These are phyloP conservation scores for Ridgeia piscesae DNA, from an alignment of 1,140 invertebrate species.

Conservation along the genomic window DNA sequence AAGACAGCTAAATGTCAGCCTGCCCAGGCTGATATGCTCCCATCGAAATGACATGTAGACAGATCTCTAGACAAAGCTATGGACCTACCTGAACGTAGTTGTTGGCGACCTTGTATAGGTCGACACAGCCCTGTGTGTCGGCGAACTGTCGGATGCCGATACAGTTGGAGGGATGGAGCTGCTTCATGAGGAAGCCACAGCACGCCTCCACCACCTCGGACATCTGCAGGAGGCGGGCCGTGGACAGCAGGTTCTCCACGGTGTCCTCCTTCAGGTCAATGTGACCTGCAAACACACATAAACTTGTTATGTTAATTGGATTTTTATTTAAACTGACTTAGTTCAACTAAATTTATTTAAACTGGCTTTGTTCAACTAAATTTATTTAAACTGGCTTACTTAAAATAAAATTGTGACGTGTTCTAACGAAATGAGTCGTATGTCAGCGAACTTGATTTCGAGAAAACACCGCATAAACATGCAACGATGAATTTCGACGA, in stretches of 20 bases:
- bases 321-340: too few species aligned
- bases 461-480: too few species aligned
- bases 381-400: too few species aligned
- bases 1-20: too few species aligned
- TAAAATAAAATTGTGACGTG: too few species aligned
- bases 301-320: too few species aligned
- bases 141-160: conserved; percentile 90
- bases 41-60: conserved; percentile 73
- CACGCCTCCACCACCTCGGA: conserved; percentile 84
- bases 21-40: too few species aligned
- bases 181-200: conserved; percentile 84
- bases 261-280: conserved; percentile 68
- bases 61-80: conserved; percentile 78
- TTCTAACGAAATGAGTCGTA: too few species aligned
- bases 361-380: too few species aligned
- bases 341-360: too few species aligned
- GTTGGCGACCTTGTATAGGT: conserved; percentile 76
- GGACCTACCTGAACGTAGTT: conserved; percentile 68
- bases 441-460: too few species aligned
- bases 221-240: conserved; percentile 85
- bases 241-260: conserved; percentile 82
- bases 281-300: conserved; percentile 56
- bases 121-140: conserved; percentile 81
- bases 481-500: too few species aligned
- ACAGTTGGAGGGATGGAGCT: conserved; percentile 92